phyloP scores from a whole-genome alignment of 2,113 vertebrate species.

The Sinocyclocheilus grahami region DNA sequence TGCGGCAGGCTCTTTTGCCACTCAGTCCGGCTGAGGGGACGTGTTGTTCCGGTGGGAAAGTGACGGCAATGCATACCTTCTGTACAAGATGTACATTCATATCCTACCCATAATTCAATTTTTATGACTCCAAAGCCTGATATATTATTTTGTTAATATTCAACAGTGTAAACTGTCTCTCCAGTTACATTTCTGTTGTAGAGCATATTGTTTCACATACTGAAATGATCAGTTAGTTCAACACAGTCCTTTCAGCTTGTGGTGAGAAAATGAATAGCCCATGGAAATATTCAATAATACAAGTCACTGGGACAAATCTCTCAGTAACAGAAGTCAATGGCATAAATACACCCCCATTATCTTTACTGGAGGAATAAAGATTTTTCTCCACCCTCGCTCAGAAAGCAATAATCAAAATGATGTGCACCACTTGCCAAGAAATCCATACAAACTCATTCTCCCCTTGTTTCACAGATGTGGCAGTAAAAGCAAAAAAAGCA shows the following conservation, averaged over 20 bases:
- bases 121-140: not conserved
- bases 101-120: not conserved
- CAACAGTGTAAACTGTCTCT: not conserved
- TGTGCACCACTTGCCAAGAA: slow-evolving; percentile 48
- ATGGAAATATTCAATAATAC: slow-evolving; percentile 34
- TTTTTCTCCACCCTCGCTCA: slow-evolving; percentile 48
- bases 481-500: slow-evolving; percentile 14
- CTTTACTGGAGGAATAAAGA: slow-evolving; percentile 53
- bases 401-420: slow-evolving; percentile 52
- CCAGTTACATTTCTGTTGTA: not conserved
- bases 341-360: slow-evolving; percentile 50
- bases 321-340: slow-evolving; percentile 43
- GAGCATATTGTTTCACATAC: not conserved
- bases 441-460: slow-evolving; percentile 50
- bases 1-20: too few species aligned
- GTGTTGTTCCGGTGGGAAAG: too few species aligned
- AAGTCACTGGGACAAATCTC: slow-evolving; percentile 38
- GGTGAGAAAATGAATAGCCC: slow-evolving; percentile 16
- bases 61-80: too few species aligned
- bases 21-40: too few species aligned
- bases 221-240: not conserved
- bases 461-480: slow-evolving; percentile 21
- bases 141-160: slow-evolving; percentile 11
- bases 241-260: not conserved
- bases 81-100: not conserved